Base-by-base conservation (phyloP, 2,113 vertebrate species). In the Pelecanus crispus region DNA sequence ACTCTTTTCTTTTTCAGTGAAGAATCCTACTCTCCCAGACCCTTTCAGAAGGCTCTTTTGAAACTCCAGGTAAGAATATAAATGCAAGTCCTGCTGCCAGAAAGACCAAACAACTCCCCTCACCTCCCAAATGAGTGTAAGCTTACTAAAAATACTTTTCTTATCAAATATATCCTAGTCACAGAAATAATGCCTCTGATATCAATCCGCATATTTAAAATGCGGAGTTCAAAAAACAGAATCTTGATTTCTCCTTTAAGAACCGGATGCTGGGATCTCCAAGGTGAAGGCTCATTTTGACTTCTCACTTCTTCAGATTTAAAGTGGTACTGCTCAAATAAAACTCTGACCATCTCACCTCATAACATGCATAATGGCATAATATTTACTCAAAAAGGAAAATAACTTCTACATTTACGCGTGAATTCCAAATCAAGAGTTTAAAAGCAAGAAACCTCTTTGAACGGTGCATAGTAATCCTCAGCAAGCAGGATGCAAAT, bases 241-340 rank as follows among this genome's bases (percentile, higher is more conserved):
- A 78, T 91, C 62, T 86, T 95, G 55, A 85, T 68, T 59, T 88
- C 65, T 90, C 93, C 70, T 85, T 96, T 82, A 79, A 81, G 53
- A 95, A 75, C 8, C 56, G 59, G 6, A 10, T 83, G 66, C 68
- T 77, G 56, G 44, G n/a, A 93, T 88, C 62, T 93, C 63, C 92
- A 94, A 94, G 70, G n/a, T 77, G 75, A 85, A 87, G 66, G 92
- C 70, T 91, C 58, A 56, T 67, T 92, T 66, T 89, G 53, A 90
- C 82, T 73, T 93, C 17, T 50, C 70, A 17, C 86, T 94, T 95
- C 80, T 91, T 96, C 77, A 71, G 36, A 82, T 87, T 50, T 82
- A 6, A 86, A 82, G 77, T 19, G 13, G 34, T 18, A 81, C 34
- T 47, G 62, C 55, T 94, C 80, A 81, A 52, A 73, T 25, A 82